Evolutionary conservation across 2,888 invertebrate species (phyloP).

Genomic region (Drosophila recens): DNA sequence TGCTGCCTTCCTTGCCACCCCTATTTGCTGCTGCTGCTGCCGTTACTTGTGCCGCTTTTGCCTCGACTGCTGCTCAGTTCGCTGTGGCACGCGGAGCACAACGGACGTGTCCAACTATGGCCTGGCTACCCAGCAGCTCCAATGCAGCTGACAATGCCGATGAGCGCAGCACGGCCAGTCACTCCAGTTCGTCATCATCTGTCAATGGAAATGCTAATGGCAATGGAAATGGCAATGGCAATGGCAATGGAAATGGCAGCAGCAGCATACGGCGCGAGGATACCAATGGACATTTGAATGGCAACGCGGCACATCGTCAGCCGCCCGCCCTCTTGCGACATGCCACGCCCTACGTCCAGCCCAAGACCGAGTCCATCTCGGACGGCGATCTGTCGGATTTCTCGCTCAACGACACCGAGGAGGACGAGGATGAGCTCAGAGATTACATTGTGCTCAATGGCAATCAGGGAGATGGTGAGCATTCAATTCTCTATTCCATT

Average conservation of each 20-base stretch:
- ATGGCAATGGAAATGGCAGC: not conserved
- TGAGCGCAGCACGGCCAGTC: slow-evolving; percentile 71
- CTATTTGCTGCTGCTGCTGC: not conserved
- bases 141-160: slow-evolving; percentile 67
- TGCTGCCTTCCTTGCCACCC: not conserved
- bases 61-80: slow-evolving; percentile 30
- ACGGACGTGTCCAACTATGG: slow-evolving; percentile 51
- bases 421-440: slow-evolving; percentile 87
- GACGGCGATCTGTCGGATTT: slow-evolving; percentile 87
- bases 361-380: slow-evolving; percentile 83
- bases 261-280: not conserved
- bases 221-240: not conserved
- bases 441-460: slow-evolving; percentile 67
- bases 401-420: slow-evolving; percentile 92
- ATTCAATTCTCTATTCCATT: not conserved
- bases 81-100: slow-evolving; percentile 4
- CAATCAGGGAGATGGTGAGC: slow-evolving; percentile 74
- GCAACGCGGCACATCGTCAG: slow-evolving; percentile 8
- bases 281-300: slow-evolving; percentile 9
- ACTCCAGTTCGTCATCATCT: slow-evolving; percentile 57
- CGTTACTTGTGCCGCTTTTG: not conserved
- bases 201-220: slow-evolving; percentile 25
- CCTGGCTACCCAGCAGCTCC: slow-evolving; percentile 70
- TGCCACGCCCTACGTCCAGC: slow-evolving; percentile 68
- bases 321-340: slow-evolving; percentile 56